phyloP scores from a whole-genome alignment of 2,797 vertebrate species.

The Pangasius larnaudii region DNA sequence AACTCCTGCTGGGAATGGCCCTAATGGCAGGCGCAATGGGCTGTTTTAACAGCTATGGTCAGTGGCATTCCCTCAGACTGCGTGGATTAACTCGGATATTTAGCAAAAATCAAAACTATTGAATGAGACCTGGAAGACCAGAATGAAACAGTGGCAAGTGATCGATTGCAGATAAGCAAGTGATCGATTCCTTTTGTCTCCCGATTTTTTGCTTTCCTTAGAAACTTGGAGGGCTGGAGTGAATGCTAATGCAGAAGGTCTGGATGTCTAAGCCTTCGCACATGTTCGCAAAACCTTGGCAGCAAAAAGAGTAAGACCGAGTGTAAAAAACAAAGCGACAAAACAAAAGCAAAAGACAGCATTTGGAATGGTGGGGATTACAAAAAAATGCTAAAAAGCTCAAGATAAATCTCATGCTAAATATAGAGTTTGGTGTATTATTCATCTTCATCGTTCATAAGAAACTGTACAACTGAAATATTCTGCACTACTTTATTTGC shows the following conservation, averaged over 20 bases:
- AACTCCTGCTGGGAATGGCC: conserved; percentile 47
- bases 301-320: neutral
- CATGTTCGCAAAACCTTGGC: conserved; percentile 11
- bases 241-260: conserved; percentile 19
- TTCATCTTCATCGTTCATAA: neutral
- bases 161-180: conserved; percentile 14
- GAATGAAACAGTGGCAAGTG: conserved; percentile 19
- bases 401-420: neutral
- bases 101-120: neutral
- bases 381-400: neutral
- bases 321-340: neutral
- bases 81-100: conserved; percentile 61
- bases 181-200: conserved; percentile 12
- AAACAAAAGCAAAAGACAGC: neutral
- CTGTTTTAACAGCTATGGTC: conserved; percentile 57
- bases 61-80: conserved; percentile 46
- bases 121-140: conserved; percentile 30
- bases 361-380: neutral
- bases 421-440: neutral
- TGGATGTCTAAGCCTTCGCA: conserved; percentile 16
- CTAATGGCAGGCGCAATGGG: conserved; percentile 54
- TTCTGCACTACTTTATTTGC: neutral
- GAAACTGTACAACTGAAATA: neutral
- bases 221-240: conserved; percentile 21
- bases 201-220: neutral